These are phyloP conservation scores for Eulithis prunata DNA, from an alignment of 2,888 invertebrate species.

Conservation along the genomic window DNA sequence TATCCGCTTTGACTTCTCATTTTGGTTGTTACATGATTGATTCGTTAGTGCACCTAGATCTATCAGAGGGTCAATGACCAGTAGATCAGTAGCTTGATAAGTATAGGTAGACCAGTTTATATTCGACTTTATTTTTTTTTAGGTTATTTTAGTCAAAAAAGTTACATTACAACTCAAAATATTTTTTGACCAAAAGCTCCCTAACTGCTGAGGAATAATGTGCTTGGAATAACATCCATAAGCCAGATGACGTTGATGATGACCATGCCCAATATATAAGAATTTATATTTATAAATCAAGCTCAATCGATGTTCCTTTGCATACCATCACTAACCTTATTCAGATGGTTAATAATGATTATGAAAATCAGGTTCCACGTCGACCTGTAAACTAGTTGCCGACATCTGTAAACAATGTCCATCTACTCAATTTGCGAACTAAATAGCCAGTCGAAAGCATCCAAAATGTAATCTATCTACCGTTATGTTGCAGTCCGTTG, in stretches of 20 bases:
- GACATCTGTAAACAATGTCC: conserved; percentile 18
- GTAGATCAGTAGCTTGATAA: neutral
- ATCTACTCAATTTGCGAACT: conserved; percentile 52
- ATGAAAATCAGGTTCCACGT: neutral
- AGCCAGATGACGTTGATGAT: too few relatives aligned
- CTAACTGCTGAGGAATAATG: too few relatives aligned
- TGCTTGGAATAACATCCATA: too few relatives aligned
- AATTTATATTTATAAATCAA: too few relatives aligned
- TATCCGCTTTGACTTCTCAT: conserved; percentile 18
- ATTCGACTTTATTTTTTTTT: too few relatives aligned
- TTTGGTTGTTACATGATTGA: conserved; percentile 23
- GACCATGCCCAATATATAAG: too few relatives aligned
- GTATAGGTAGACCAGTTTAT: neutral
- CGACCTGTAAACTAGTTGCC: neutral
- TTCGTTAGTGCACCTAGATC: neutral
- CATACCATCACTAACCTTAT: neutral
- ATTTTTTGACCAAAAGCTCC: too few relatives aligned
- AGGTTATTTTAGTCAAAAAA: too few relatives aligned
- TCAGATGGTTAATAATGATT: neutral
- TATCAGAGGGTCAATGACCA: neutral
- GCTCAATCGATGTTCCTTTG: too few relatives aligned
- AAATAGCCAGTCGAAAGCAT: conserved; percentile 68
- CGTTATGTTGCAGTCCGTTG: conserved; percentile 80
- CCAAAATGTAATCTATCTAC: conserved; percentile 76
- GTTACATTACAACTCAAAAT: too few relatives aligned